Evolutionary conservation across 2,113 vertebrate species (phyloP).

Genomic region (Anhinga anhinga): DNA sequence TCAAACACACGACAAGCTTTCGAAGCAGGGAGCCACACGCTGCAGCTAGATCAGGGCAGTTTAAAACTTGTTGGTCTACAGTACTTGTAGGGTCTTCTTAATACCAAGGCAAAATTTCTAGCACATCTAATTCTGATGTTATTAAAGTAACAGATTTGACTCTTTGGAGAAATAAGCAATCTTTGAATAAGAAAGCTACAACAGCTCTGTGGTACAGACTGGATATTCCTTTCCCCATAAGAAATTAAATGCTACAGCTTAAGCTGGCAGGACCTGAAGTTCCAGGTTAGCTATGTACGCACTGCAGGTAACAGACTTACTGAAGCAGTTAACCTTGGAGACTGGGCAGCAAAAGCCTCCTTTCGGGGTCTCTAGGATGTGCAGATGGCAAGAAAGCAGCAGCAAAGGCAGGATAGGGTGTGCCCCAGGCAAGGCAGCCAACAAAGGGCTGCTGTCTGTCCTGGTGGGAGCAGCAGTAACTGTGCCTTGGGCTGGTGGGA

Average conservation of each 20-base stretch:
- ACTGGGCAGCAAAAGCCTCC: not conserved
- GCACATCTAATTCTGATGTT: not conserved
- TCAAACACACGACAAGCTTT: not conserved
- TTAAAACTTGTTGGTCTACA: not conserved
- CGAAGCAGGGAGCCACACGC: not conserved
- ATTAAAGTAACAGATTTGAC: not conserved
- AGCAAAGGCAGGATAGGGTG: not conserved
- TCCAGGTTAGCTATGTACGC: not conserved
- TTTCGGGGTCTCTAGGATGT: not conserved
- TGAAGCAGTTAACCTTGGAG: not conserved
- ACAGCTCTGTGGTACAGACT: not conserved
- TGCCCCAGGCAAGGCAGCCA: not conserved
- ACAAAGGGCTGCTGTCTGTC: constrained; percentile 50
- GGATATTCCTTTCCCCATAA: not conserved
- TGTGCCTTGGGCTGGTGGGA: not conserved
- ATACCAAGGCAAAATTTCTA: not conserved
- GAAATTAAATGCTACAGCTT: not conserved
- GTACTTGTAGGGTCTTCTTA: not conserved
- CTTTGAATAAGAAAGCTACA: not conserved
- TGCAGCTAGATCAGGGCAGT: not conserved
- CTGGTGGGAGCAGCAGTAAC: not conserved
- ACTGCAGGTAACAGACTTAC: not conserved
- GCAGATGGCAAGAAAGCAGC: not conserved
- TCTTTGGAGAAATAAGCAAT: not conserved
- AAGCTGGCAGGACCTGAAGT: not conserved